A percentile compares a stretch with the other conserved stretches of the same genome.
Evolutionary conservation across 35 echinoderm and acorn worm genomes (phyloP).

Genomic region (Strongylocentrotus purpuratus): DNA sequence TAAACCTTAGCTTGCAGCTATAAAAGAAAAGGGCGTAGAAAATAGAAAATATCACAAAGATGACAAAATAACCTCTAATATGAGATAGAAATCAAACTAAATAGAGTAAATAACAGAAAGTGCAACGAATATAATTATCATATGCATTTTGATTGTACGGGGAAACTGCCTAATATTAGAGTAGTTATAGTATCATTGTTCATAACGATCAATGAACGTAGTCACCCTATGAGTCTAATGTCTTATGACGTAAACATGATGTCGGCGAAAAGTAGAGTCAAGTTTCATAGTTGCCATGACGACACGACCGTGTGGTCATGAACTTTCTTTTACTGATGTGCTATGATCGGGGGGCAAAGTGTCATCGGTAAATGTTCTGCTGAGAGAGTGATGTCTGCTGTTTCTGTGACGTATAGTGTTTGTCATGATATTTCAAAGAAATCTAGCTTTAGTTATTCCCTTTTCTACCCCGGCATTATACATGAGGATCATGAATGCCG

Average conservation of each 20-base stretch:
- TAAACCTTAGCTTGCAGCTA: background rate
- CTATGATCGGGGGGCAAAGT: background rate
- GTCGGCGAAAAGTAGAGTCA: background rate
- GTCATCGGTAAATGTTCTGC: background rate
- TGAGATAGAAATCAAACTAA: too few relatives aligned
- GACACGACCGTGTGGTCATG: background rate
- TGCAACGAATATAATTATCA: too few relatives aligned
- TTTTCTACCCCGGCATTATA: background rate
- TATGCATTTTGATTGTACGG: too few relatives aligned
- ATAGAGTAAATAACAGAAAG: too few relatives aligned
- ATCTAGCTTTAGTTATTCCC: background rate
- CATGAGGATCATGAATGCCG: too few relatives aligned
- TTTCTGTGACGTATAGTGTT: background rate
- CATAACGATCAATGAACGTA: background rate
- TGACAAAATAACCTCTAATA: too few relatives aligned
- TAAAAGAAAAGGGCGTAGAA: too few relatives aligned
- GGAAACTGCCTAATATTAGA: too few relatives aligned
- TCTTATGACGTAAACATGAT: constrained; percentile 5
- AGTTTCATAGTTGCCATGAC: background rate
- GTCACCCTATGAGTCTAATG: background rate
- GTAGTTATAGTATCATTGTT: background rate
- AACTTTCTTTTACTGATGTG: background rate
- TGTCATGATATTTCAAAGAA: background rate
- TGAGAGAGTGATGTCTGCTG: background rate
- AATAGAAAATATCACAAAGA: too few relatives aligned